These are phyloP conservation scores for Rhyzopertha dominica DNA, from an alignment of 1,140 invertebrate genomes.

Conservation along the genomic window DNA sequence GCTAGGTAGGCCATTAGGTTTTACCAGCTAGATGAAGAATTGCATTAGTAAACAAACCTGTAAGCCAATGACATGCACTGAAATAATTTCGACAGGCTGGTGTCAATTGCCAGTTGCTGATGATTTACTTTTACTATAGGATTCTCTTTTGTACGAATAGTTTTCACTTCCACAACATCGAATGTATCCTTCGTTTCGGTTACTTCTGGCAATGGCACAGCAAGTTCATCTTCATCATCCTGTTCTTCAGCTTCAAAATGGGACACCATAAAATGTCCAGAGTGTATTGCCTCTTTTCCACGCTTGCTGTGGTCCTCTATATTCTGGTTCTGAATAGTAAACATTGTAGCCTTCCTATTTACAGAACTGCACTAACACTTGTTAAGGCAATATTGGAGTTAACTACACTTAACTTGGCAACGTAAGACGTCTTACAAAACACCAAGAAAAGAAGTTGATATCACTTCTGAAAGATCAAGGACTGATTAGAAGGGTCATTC, in stretches of 20 bases:
- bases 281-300: slow-evolving; percentile 78
- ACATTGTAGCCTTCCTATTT: slow-evolving; percentile 18
- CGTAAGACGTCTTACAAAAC: slow-evolving; percentile 24
- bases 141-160: slow-evolving; percentile 2
- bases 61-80: slow-evolving; percentile 96
- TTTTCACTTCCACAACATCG: too few species aligned
- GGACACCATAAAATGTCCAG: slow-evolving; percentile 97
- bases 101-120: slow-evolving; percentile 81
- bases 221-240: slow-evolving; percentile 79
- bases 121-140: slow-evolving; percentile 26
- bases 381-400: slow-evolving; percentile 19
- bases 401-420: slow-evolving; percentile 21
- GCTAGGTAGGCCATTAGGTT: too few species aligned
- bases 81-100: slow-evolving; percentile 90
- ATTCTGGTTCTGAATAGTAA: slow-evolving; percentile 23
- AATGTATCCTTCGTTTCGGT: slow-evolving; percentile 18
- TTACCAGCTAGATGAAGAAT: too few species aligned
- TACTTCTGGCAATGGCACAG: slow-evolving; percentile 70
- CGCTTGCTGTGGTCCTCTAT: slow-evolving; percentile 17
- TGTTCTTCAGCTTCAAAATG: slow-evolving; percentile 90
- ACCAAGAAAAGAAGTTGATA: slow-evolving; percentile 29
- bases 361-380: slow-evolving; percentile 26
- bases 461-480: slow-evolving; percentile 43
- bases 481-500: slow-evolving; percentile 44
- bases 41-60: slow-evolving; percentile 83